Evolutionary conservation across 2,113 vertebrate species (phyloP), one percentile per base, ranked within the genome.

Genomic region (Melanerpes formicivorus): DNA sequence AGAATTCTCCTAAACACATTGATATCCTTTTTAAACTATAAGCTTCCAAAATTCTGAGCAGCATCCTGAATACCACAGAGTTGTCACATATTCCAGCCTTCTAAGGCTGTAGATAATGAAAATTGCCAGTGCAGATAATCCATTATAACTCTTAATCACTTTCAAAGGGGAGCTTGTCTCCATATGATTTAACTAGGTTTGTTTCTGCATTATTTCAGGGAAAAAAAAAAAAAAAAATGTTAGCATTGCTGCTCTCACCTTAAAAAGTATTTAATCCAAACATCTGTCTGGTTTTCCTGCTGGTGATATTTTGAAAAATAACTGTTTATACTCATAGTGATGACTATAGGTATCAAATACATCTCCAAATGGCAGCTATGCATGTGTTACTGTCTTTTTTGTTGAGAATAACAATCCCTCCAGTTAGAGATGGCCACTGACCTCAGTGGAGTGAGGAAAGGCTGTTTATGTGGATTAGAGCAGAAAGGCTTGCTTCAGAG

Each of bases 401-500:
- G 14, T 14, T 87, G 44, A 70, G 69, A 92, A 8, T 32, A 77
- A 6, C 21, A 46, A 25, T 87, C 19, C 34, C 79, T 75, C 37
- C 52, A 25, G 54, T 78, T 40, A 65, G 72, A 88, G 79, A 52
- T 30, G 22, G 50, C 54, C 87, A 59, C 48, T 78, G 65, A 84
- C 62, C 70, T 87, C 82, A 86, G 50, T 82, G 65, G 50, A 93
- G 23, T 15, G 5, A 67, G 16, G 29, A 73, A 71, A 80, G 65
- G 15, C 29, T 74, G 29, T 82, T 90, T 58, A 52, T 44, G 18
- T 73, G 89, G 82, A 75, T 88, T 93, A 80, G 59, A 71, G 72
- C 81, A 96, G 71, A 82, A 80, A 14, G 32, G 70, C 80, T 90
- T 78, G 10, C 63, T 90, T 88, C 76, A 90, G 81, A 92, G 77